A percentile compares a stretch with the other conserved stretches of the same genome.
These are phyloP conservation scores for Sipha maydis DNA, from an alignment of 2,888 invertebrate species.

Conservation along the genomic window DNA sequence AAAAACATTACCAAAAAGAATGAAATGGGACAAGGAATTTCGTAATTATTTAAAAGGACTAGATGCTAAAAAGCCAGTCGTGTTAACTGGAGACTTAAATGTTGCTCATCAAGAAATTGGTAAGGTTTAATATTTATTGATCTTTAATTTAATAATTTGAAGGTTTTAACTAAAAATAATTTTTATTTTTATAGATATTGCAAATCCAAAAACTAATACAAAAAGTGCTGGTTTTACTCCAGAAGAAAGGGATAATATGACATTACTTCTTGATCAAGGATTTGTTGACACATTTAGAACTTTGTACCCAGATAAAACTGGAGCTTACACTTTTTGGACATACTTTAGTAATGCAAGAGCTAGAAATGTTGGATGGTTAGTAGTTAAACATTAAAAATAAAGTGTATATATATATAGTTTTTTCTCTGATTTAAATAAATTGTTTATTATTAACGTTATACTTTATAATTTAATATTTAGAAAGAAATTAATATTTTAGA, in stretches of 20 bases:
- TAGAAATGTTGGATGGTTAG: conserved; percentile 94
- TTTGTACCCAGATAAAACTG: conserved; percentile 84
- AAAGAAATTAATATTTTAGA: not conserved
- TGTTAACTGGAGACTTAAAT: conserved; percentile 97
- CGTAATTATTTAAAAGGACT: conserved; percentile 80
- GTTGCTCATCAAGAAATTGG: conserved; percentile 95
- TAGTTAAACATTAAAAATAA: conserved; percentile 36
- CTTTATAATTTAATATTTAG: not conserved
- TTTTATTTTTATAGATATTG: conserved; percentile 75
- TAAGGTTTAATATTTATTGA: conserved; percentile 66
- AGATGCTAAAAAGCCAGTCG: conserved; percentile 90
- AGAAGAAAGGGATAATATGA: conserved; percentile 93
- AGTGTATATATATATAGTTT: not conserved
- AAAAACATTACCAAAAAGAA: conserved; percentile 85
- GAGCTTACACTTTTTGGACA: conserved; percentile 94
- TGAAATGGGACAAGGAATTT: conserved; percentile 90
- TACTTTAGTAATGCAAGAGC: conserved; percentile 87
- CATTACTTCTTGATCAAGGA: conserved; percentile 81
- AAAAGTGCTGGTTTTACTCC: conserved; percentile 95
- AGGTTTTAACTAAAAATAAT: not conserved
- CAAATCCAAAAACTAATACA: conserved; percentile 92
- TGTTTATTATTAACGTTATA: no score
- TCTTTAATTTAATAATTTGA: not conserved
- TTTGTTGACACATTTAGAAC: conserved; percentile 89
- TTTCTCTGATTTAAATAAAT: no score